Evolutionary conservation across 2,113 vertebrate genomes (phyloP).

Genomic region (Caranx ignobilis): DNA sequence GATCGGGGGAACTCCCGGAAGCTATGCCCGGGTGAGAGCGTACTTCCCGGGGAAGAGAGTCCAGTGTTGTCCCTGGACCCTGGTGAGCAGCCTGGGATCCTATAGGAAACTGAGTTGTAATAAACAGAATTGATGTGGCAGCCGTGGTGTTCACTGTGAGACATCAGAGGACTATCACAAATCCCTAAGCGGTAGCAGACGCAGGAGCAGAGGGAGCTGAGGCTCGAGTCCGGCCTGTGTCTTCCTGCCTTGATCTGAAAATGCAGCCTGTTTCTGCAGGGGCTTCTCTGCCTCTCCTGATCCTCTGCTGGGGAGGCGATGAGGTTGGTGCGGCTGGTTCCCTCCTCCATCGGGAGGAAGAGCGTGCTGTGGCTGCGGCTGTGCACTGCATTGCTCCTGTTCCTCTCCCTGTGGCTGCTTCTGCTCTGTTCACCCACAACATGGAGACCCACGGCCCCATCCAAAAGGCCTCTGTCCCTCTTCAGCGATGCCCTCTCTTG

Average conservation of each 20-base stretch:
- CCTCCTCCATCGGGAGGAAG: slow-evolving; percentile 87
- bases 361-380: slow-evolving; percentile 84
- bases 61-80: slow-evolving; percentile 87
- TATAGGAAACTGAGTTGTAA: slow-evolving; percentile 88
- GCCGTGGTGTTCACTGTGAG: slow-evolving; percentile 80
- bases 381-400: slow-evolving; percentile 66
- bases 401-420: slow-evolving; percentile 46
- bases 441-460: slow-evolving; percentile 69
- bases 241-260: slow-evolving; percentile 59
- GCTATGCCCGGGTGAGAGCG: slow-evolving; percentile 78
- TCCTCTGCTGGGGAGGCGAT: slow-evolving; percentile 86
- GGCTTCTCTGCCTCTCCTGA: slow-evolving; percentile 56
- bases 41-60: slow-evolving; percentile 89
- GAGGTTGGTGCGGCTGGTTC: slow-evolving; percentile 92
- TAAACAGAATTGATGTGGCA: slow-evolving; percentile 89
- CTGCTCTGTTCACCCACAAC: slow-evolving; percentile 51
- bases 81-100: slow-evolving; percentile 84
- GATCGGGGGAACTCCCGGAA: slow-evolving; percentile 78
- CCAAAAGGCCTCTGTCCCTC: slow-evolving; percentile 80
- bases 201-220: slow-evolving; percentile 87
- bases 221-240: slow-evolving; percentile 67
- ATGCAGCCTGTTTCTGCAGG: slow-evolving; percentile 63
- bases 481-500: slow-evolving; percentile 87
- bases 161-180: slow-evolving; percentile 81
- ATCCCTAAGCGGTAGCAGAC: slow-evolving; percentile 87